These are phyloP conservation scores for Tachypleus tridentatus DNA, from an alignment of 1,140 invertebrate species.

Conservation along the genomic window DNA sequence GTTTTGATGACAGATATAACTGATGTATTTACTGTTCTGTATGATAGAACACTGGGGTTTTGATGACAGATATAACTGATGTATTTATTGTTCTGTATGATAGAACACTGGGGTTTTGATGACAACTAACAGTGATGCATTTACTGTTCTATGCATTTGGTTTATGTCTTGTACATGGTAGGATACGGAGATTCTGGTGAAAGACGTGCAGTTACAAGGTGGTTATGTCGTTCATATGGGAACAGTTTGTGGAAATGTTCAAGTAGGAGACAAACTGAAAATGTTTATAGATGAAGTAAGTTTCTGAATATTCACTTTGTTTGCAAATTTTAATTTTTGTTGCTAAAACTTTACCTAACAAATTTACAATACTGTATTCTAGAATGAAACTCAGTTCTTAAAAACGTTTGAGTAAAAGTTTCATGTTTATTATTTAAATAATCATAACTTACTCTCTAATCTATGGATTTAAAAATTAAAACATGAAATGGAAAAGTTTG, in stretches of 20 bases:
- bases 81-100: slow-evolving; percentile 4
- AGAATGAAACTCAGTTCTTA: neutral
- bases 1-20: no score
- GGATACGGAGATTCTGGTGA: slow-evolving; percentile 80
- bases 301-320: neutral
- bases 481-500: no score
- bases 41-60: neutral
- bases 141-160: no score
- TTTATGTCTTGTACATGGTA: slow-evolving; percentile 25
- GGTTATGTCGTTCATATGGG: slow-evolving; percentile 94
- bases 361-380: no score
- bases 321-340: neutral
- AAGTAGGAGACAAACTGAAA: slow-evolving; percentile 72
- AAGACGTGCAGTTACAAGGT: slow-evolving; percentile 89
- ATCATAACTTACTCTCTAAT: neutral
- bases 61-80: neutral
- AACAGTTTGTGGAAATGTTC: slow-evolving; percentile 53
- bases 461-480: neutral
- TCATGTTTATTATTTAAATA: neutral
- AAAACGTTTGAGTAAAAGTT: neutral
- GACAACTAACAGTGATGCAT: no score
- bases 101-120: neutral
- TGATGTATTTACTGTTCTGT: no score
- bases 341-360: no score
- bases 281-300: slow-evolving; percentile 62